Conservation (phyloP, 2,797 vertebrate genomes). For the Phrynocephalus vlangalii region DNA sequence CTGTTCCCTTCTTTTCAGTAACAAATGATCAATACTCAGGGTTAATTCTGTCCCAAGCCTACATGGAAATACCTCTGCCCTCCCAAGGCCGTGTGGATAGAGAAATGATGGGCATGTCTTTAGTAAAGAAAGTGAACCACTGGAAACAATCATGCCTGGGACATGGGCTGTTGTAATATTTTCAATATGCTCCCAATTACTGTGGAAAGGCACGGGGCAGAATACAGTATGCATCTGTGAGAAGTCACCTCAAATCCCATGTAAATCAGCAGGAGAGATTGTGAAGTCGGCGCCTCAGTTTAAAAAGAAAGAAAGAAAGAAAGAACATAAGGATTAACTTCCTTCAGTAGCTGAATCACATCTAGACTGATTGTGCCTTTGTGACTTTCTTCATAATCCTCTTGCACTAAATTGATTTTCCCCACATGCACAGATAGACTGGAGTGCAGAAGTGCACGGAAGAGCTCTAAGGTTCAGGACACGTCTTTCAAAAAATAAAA, state of each 20-base stretch:
- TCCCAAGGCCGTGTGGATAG: not conserved
- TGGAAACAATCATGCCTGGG: not conserved
- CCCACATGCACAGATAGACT: not conserved
- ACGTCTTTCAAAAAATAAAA: not conserved
- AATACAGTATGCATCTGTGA: not conserved
- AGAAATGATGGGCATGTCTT: not conserved
- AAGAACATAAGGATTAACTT: constrained; percentile 24
- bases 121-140: not conserved
- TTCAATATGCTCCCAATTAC: not conserved
- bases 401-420: constrained; percentile 25
- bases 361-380: constrained; percentile 7
- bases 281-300: not conserved
- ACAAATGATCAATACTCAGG: not conserved
- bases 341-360: constrained; percentile 14
- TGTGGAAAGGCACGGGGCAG: too few species aligned
- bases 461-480: not conserved
- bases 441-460: not conserved
- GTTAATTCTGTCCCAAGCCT: not conserved
- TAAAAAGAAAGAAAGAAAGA: not conserved
- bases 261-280: constrained; percentile 12
- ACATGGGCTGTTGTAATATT: not conserved
- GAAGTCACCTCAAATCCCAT: not conserved
- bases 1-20: not conserved
- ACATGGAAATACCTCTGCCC: too few species aligned
- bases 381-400: constrained; percentile 37